Evolutionary conservation across 1,140 invertebrate species (phyloP), one percentile per base, ranked within the genome.

Genomic region (Linepithema humile): DNA sequence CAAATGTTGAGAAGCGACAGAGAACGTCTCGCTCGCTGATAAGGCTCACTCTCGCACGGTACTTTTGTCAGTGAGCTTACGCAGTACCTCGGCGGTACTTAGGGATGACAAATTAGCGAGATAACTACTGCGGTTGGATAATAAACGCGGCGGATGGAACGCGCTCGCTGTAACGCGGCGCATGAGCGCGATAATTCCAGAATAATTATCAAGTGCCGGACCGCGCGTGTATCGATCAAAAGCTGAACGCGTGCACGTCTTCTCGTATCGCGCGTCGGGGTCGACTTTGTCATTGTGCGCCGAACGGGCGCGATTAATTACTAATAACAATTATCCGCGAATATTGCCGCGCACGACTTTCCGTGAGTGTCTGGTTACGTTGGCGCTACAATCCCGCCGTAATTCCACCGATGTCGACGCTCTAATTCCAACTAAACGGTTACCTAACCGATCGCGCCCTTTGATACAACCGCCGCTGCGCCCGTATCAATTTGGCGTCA

Each of bases 91-190:
- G n/a, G 35, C 38, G 74, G 45, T 86, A 29, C 87, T 89, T 86
- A 86, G 70, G 84, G 78, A 80, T 89, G 87, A 88, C 87, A 89
- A 89, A 89, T 89, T 88, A 84, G 67, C 80, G 80, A 86, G 88
- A 88, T 89, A 88, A 88, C 74, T 86, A 80, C 74, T 64, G 78
- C 55, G 67, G 78, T 53, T 50, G 87, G 80, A 88, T 88, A 89
- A 89, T 89, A 89, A 89, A 88, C 84, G 74, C 62, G 38, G 4
- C 32, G 10, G 17, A 29, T 15, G 20, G 55, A 75, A 84, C 77
- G 59, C 70, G 70, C 69, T 60, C 74, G 85, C 59, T 75, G 88
- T 87, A 84, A 88, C 70, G 55, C 65, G 50, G 69, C 65, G 59
- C 59, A 84, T 43, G 69, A 78, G 75, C 82, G 85, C 60, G 83